Evolutionary conservation across 1,140 invertebrate species (phyloP), one percentile per base, ranked within the genome.

Genomic region (Hermetia illucens): DNA sequence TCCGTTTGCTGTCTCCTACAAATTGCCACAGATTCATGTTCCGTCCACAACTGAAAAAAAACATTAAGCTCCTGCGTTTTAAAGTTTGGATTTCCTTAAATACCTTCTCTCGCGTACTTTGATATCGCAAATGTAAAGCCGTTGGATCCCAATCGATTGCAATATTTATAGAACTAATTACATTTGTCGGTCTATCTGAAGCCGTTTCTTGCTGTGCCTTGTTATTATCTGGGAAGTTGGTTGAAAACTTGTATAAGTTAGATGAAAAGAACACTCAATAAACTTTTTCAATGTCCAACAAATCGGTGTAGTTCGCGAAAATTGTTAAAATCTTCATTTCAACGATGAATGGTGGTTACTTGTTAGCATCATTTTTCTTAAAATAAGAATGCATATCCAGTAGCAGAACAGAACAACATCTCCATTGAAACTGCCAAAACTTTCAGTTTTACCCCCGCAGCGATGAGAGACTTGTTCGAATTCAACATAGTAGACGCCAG

Each of bases 61-160:
- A 29, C 33, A 20, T 17, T 33, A 21, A 32, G 10, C 21, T 24
- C 13, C 9, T 18, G 9, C 6, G 18, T 20, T 9, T 4, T 17
- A 35, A 16, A 35, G 21, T 35, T 18, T 18, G 21, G 9, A 35
- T 16, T 24, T 37, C 10, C 5, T 20, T 29, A 27, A 51, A 49
- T 54, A 84, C 82, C 61, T 72, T 75, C 62, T 89, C 85, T 48
- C 82, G 66, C 27, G 75, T 76, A 43, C 76, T 75, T 62, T 90
- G 84, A 63, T 90, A 92, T 25, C 86, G 68, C 38, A 92, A 70
- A 67, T 91, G 86, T 44, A 90, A 61, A 35, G 87, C 86, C 12
- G 86, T 89, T 37, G 84, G 85, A 56, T 91, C 85, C 88, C 88
- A 91, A 36, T 59, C 56, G 32, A 59, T 59, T 44, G 56, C 56